Evolutionary conservation across 2,113 vertebrate species (phyloP).

Genomic region (Oxyruncus cristatus): DNA sequence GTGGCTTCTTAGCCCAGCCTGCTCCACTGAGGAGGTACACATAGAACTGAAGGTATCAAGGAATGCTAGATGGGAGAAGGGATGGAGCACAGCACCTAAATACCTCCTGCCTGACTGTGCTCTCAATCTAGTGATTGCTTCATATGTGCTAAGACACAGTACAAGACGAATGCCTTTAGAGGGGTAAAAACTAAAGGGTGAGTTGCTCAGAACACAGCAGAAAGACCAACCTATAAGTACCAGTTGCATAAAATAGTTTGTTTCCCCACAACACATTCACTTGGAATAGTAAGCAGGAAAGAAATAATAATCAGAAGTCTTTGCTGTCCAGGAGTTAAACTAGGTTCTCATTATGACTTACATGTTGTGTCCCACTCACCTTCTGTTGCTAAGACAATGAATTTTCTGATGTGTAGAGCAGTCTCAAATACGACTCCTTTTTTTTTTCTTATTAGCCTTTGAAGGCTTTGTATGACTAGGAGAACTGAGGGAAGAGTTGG

Average conservation of each 20-base stretch:
- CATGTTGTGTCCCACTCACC: fast-evolving
- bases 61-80: background rate
- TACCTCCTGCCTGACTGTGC: background rate
- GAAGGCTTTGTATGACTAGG: background rate
- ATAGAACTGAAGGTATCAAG: background rate
- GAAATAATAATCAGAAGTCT: background rate
- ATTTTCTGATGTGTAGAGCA: background rate
- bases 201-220: background rate
- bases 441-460: background rate
- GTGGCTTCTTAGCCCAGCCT: background rate
- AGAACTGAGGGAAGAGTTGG: background rate
- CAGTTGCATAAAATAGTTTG: background rate
- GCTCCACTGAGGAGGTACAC: background rate
- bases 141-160: background rate
- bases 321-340: background rate
- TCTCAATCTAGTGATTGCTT: background rate
- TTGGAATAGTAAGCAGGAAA: background rate
- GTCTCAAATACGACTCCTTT: background rate
- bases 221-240: background rate
- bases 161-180: background rate
- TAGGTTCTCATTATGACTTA: background rate
- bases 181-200: background rate
- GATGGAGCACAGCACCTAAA: background rate
- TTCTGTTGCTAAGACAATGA: background rate
- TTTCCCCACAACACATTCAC: background rate